Conservation (phyloP, 1,140 invertebrate species). For the Cotesia vestalis region DNA sequence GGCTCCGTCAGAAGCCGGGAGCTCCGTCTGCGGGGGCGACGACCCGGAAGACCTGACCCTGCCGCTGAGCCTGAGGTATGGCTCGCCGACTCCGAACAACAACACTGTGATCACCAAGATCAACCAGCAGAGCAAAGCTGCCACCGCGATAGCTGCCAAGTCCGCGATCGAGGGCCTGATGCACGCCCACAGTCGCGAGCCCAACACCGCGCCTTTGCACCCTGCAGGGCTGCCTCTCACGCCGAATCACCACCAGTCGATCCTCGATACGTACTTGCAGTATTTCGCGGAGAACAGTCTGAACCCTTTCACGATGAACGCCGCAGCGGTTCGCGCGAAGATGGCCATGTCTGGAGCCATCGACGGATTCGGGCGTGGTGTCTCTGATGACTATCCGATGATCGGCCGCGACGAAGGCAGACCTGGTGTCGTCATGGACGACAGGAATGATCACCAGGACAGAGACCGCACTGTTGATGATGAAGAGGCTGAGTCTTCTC, state of each 20-base stretch:
- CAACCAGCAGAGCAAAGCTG: conserved; percentile 44
- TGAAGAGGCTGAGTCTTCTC: conserved; percentile 52
- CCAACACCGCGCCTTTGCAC: conserved; percentile 61
- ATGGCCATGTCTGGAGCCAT: conserved; percentile 76
- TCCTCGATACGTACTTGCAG: conserved; percentile 85
- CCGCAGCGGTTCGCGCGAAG: conserved; percentile 73
- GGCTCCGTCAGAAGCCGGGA: conserved; percentile 74
- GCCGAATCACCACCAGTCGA: conserved; percentile 64
- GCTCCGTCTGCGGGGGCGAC: conserved; percentile 77
- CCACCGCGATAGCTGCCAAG: conserved; percentile 66
- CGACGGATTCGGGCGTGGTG: conserved; percentile 57
- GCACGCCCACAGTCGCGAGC: conserved; percentile 64
- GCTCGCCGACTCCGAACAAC: conserved; percentile 60
- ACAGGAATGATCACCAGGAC: conserved; percentile 49
- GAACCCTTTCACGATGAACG: conserved; percentile 63
- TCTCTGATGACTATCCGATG: conserved; percentile 57
- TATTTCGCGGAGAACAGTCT: conserved; percentile 83
- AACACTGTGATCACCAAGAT: conserved; percentile 63
- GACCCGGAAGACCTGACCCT: conserved; percentile 84
- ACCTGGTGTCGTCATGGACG: conserved; percentile 53
- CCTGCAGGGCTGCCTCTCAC: conserved; percentile 51
- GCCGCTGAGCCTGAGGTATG: conserved; percentile 62
- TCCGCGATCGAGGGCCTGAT: conserved; percentile 67
- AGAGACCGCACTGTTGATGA: conserved; percentile 42
- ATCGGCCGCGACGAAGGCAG: conserved; percentile 57